Conservation (phyloP, 2,797 vertebrate species). For the Neostethus bicornis region DNA sequence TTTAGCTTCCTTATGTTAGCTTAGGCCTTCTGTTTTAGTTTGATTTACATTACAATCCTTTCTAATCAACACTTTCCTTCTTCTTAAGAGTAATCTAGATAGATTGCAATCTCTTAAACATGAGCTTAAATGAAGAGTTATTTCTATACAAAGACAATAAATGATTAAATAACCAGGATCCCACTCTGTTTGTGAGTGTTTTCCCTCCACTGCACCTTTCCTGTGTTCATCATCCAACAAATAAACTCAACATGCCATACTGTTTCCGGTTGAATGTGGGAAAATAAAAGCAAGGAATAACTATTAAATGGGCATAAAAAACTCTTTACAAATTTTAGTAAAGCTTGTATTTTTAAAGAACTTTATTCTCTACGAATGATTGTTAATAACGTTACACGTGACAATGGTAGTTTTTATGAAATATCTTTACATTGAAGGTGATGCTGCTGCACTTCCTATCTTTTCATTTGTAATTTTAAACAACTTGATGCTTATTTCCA, state of each 20-base stretch:
- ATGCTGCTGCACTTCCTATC: slow-evolving; percentile 1
- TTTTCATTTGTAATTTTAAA: neutral
- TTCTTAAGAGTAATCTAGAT: slow-evolving; percentile 6
- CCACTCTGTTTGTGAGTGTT: slow-evolving; percentile 21
- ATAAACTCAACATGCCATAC: neutral
- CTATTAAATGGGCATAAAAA: too few relatives aligned
- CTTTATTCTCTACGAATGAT: too few relatives aligned
- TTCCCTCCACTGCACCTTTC: slow-evolving; percentile 42
- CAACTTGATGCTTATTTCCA: slow-evolving; percentile 23
- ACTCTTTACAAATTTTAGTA: too few relatives aligned
- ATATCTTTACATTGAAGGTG: slow-evolving; percentile 40
- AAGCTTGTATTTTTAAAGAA: too few relatives aligned
- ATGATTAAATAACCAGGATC: slow-evolving; percentile 42
- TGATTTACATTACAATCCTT: slow-evolving; percentile 63
- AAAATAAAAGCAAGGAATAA: too few relatives aligned
- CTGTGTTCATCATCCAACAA: slow-evolving; percentile 53
- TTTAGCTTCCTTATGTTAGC: slow-evolving; percentile 43
- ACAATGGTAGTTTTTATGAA: neutral
- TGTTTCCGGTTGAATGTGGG: neutral
- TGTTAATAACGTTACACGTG: too few relatives aligned
- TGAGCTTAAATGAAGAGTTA: too few relatives aligned
- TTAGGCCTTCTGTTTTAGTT: slow-evolving; percentile 34
- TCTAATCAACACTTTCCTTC: slow-evolving; percentile 24
- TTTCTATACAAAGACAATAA: slow-evolving; percentile 43
- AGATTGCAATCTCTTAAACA: slow-evolving; percentile 32